Conservation (phyloP, 2,888 invertebrate species). For the Lepeophtheirus nordmannii region DNA sequence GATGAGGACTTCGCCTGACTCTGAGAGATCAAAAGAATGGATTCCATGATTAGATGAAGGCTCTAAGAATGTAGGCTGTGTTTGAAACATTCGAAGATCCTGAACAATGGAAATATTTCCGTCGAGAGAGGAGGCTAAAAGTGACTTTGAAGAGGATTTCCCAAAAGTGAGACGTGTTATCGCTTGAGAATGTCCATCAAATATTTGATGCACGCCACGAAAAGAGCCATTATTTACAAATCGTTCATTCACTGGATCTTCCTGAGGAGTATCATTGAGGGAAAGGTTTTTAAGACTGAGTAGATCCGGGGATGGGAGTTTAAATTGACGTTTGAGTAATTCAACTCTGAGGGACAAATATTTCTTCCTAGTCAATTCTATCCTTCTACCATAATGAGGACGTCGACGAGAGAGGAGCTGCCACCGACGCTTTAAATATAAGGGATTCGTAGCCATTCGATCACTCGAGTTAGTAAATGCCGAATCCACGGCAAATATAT, state of each 20-base stretch:
- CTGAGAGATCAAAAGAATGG: constrained; percentile 17
- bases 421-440: constrained; percentile 13
- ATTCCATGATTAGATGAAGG: neutral
- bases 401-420: constrained; percentile 14
- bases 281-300: neutral
- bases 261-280: neutral
- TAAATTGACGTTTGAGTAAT: constrained; percentile 9
- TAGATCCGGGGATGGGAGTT: constrained; percentile 10
- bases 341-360: constrained; percentile 12
- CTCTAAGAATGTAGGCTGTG: neutral
- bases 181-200: neutral
- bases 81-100: neutral
- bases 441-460: constrained; percentile 11
- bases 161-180: neutral
- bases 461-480: neutral
- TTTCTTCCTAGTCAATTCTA: constrained; percentile 3
- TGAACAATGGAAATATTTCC: constrained; percentile 5
- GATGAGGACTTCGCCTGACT: constrained; percentile 13
- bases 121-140: neutral
- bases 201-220: neutral
- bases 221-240: neutral
- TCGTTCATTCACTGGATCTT: neutral
- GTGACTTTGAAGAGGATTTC: neutral
- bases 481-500: constrained; percentile 25
- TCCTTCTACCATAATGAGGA: neutral